Percentiles rank a stretch among this genome's conserved stretches.
Conservation (phyloP, 2,113 vertebrate genomes). For the Dermatemys mawii region DNA sequence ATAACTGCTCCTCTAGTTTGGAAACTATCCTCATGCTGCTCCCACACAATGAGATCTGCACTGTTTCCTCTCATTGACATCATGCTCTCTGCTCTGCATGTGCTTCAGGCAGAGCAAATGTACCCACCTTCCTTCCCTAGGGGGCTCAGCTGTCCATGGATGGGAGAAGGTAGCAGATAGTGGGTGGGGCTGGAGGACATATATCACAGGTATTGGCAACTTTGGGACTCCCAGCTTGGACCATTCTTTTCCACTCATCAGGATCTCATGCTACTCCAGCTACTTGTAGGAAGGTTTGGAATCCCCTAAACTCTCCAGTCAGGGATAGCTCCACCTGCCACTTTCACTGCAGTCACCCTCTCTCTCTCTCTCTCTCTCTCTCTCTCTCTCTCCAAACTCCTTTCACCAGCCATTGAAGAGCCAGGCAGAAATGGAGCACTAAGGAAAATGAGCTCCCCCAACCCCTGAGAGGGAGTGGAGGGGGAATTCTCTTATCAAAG, state of each 20-base stretch:
- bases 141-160: neutral
- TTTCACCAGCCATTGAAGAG: neutral
- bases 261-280: neutral
- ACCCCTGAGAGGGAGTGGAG: neutral
- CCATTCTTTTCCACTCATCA: neutral
- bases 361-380: too few relatives aligned
- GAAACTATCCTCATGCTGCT: neutral
- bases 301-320: accelerated
- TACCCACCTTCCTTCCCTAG: neutral
- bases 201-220: neutral
- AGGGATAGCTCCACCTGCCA: neutral
- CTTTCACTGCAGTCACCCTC: too few relatives aligned
- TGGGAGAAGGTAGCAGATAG: neutral
- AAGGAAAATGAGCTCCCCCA: neutral
- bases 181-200: accelerated
- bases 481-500: neutral
- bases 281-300: neutral
- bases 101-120: neutral
- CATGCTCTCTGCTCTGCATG: neutral
- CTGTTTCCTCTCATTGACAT: neutral
- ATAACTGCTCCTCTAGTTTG: neutral
- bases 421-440: neutral
- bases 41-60: neutral
- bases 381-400: neutral
- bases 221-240: neutral